These are phyloP conservation scores for Trissoscelio sp. DNA, from an alignment of 2,888 invertebrate species.

Conservation along the genomic window DNA sequence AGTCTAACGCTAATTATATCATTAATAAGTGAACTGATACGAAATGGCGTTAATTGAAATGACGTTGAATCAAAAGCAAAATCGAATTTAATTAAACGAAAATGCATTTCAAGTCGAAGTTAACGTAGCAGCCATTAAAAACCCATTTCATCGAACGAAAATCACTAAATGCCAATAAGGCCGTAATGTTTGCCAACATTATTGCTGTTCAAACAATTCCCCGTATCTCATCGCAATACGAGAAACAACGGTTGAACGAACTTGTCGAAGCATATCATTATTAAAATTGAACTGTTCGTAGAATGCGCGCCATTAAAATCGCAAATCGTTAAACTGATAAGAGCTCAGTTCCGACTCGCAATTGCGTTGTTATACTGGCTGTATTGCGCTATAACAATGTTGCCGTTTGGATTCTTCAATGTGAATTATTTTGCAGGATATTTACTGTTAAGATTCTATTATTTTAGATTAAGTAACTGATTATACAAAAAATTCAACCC, in stretches of 20 bases:
- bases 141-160: conserved; percentile 36
- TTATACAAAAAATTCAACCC: too few species aligned
- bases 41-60: too few species aligned
- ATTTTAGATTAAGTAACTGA: too few species aligned
- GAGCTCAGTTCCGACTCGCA: conserved; percentile 26
- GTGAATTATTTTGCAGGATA: not conserved
- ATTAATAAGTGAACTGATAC: too few species aligned
- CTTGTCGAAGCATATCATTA: conserved; percentile 61
- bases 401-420: not conserved
- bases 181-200: conserved; percentile 37
- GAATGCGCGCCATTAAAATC: conserved; percentile 50
- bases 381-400: conserved; percentile 20
- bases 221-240: conserved; percentile 29
- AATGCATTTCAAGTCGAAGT: conserved; percentile 19
- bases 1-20: too few species aligned
- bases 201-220: conserved; percentile 48
- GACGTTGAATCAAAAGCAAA: not conserved
- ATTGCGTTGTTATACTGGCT: conserved; percentile 36
- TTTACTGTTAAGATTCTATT: not conserved
- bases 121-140: conserved; percentile 33
- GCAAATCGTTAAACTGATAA: conserved; percentile 51
- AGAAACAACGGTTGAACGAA: conserved; percentile 65
- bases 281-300: conserved; percentile 61
- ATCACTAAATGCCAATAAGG: conserved; percentile 39
- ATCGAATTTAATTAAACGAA: conserved; percentile 17